Base-by-base conservation (phyloP, 2,113 vertebrate genomes). In the Sardina pilchardus region DNA sequence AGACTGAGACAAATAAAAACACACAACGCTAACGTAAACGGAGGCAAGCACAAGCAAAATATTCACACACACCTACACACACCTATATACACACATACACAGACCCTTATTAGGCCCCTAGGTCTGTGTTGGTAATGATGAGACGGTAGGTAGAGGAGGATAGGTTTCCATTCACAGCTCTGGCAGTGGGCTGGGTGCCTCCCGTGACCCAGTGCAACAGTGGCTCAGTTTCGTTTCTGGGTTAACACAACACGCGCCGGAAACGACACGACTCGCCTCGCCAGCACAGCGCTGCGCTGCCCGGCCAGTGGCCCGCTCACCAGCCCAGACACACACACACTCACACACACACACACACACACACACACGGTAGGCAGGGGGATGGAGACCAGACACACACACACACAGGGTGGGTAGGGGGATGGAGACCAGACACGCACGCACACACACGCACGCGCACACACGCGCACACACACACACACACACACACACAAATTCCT, bases 391-490 rank as follows among this genome's bases (percentile, higher is more conserved):
- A 67, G 24, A 26, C 3, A 81, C 50, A 81, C 47, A 42, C 6
- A 12, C 2, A 30, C 21, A 4, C 19, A 21, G 17, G 45, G n/a
- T 42, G 39, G 39, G 39, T 4, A 42, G 39, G 39, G 4, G 39
- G 39, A 4, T 39, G 39, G 39, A 4, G 39, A 4, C 39, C 1
- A n/a, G 36, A 44, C 1, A 67, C 39, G 34, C 5, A 48, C 48
- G 81, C 48, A 45, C 36, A 81, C 34, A 16, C 78, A 39, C 39
- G 53, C 26, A 42, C 36, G 42, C 78, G 3, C 48, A 81, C 71
- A 81, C 71, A 85, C 44, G 2, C 59, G 59, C 81, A 81, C 42
- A 63, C 42, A 82, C 71, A 67, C 48, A 67, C 67, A 50, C n/a
- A 82, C 45, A 80, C 44, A 26, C 26, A 56, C 81, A 85, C 45